Percentiles rank a stretch among this genome's conserved stretches.
Evolutionary conservation across 92 coral and sea anemone genomes (phyloP).

Genomic region (Porites cylindrica): DNA sequence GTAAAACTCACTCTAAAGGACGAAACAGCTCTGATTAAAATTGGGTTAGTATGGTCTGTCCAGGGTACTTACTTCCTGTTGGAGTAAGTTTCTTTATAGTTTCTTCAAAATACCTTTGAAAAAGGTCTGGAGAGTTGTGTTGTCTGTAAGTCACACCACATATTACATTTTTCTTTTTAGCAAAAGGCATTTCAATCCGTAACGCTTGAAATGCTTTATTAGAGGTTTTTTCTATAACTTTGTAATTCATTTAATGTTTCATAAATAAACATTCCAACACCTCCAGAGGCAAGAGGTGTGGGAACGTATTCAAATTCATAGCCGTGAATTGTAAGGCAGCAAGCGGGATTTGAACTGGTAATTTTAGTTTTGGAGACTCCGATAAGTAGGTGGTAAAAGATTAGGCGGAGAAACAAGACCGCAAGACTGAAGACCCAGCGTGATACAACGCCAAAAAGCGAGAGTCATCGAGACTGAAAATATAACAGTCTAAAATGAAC

Average conservation of each 20-base stretch:
- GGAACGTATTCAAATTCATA: slow-evolving; percentile 58
- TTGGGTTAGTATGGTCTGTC: too few species aligned
- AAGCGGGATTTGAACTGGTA: too few species aligned
- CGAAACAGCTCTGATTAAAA: too few species aligned
- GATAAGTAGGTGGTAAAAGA: too few species aligned
- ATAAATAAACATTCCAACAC: slow-evolving; percentile 53
- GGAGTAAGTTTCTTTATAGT: neutral
- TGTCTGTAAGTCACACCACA: slow-evolving; percentile 25
- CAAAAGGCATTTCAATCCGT: slow-evolving; percentile 23
- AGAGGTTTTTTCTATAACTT: slow-evolving; percentile 28
- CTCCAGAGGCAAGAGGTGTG: slow-evolving; percentile 60
- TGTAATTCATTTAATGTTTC: slow-evolving; percentile 21
- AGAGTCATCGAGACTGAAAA: too few species aligned
- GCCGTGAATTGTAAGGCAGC: slow-evolving; percentile 12
- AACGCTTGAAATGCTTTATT: slow-evolving; percentile 41
- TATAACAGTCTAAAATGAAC: too few species aligned
- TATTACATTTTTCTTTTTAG: slow-evolving; percentile 15
- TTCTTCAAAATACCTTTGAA: slow-evolving; percentile 16
- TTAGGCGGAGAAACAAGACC: too few species aligned
- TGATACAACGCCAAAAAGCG: too few species aligned
- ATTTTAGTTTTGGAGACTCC: too few species aligned
- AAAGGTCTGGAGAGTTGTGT: slow-evolving; percentile 22
- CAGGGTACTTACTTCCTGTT: neutral
- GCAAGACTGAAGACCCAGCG: too few species aligned
- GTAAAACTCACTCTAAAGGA: too few species aligned